Base-by-base conservation (phyloP, 2,888 invertebrate genomes). In the Adela reaumurella region DNA sequence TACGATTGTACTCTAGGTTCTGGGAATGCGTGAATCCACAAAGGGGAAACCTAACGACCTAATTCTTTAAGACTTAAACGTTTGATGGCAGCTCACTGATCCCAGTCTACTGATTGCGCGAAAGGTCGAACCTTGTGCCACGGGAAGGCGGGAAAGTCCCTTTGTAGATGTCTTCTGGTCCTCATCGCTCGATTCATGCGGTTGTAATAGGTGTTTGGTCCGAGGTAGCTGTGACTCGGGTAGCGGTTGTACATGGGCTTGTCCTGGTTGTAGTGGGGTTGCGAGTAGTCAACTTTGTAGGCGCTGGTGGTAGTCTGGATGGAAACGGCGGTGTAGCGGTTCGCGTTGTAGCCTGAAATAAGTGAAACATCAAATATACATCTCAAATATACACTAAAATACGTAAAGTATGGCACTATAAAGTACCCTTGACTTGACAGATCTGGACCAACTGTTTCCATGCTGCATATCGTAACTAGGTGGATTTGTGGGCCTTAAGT, bases 81-180 rank as follows among this genome's bases (percentile, higher is more conserved):
- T 35, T n/a, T 24, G 24, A 24, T 24, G 28, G 8, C 10, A 19
- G 5, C 20, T 58, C 59, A 65, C 54, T 63, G 57, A 60, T 87
- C 87, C 89, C 90, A 90, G 62, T 84, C 72, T 63, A 86, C 81
- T 54, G 84, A 81, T 64, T 83, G 74, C 57, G 87, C 83, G 60
- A 91, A 74, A 65, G 89, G 86, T 60, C 83, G 80, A 51, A 88
- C 87, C 73, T 87, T 87, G 66, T 88, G 82, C 90, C 90, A 91
- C 49, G 92, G 92, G 64, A 92, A 90, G 17, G 85, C 83, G 17
- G 87, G 87, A 62, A 81, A 17, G 18, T 17, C n/a, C 14, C 20
- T 4, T 24, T 24, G 24, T 24, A 24, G 5, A 8, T 24, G 5
- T 58, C 77, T 68, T 53, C 69, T 64, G 54, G 68, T 56, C 53